Base-by-base conservation (phyloP, 2,888 invertebrate species). In the Heterodera filipjevi region DNA sequence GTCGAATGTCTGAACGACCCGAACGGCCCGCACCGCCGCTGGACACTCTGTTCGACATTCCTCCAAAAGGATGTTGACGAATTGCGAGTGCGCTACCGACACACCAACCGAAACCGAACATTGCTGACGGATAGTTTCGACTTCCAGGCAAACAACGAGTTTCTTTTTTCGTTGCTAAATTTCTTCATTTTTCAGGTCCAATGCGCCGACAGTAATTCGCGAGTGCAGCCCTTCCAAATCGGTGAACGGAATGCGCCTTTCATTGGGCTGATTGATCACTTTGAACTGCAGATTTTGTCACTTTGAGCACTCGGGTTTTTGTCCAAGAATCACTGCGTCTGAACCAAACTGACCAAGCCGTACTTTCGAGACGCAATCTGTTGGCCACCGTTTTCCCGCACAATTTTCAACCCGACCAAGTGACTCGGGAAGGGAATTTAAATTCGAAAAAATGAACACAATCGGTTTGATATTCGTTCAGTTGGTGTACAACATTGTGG, bases 1-100 rank as follows among this genome's bases (percentile, higher is more conserved):
- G 0, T 92, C 92, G 33, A 93, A 94, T 87, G 87, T 78, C 80
- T 85, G 71, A 75, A 46, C 46, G 59, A 75, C 22, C 22, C 66
- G 66, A 46, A 73, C 33, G 35, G 22, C 32, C 32, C 44, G 14
- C 46, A 44, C 49, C 59, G 49, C 19, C 70, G 72, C 49, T 77
- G 77, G 77, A 22, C 39, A 16, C 33, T 77, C 10, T 77, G 77
- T 39, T 77, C 71, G 49, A 33, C 74, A 53, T 87, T 87, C 72
- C 79, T 75, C 27, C 86, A 86, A 80, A 53, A 32, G 0, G 80
- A 87, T 71, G 79, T 88, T 68, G 86, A 86, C 66, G 78, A 82
- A 70, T 82, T 81, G 19, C 78, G 84, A 76, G 85, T 89, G 16
- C 82, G 89, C 35, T 89, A 87, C 76, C 80, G 87, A 19, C 87